Conservation (phyloP, 53 echinoderm and acorn worm genomes). For the Hippasteria phrygiana region DNA sequence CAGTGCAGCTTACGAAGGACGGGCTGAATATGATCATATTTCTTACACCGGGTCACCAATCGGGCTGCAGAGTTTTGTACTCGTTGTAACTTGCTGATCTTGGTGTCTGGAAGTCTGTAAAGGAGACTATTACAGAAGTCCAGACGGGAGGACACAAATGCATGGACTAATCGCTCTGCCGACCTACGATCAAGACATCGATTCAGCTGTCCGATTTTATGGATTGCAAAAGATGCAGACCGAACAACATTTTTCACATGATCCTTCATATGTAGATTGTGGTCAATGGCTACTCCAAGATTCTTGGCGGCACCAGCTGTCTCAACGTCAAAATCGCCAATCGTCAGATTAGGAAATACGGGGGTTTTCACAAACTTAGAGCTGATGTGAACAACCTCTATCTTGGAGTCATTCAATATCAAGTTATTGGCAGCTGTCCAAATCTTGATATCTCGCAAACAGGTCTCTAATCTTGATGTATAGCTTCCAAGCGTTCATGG, state of each 20-base stretch:
- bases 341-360: background rate
- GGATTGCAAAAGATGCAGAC: slow-evolving; percentile 29
- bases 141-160: too few relatives aligned
- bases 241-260: slow-evolving; percentile 18
- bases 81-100: background rate
- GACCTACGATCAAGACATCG: too few relatives aligned
- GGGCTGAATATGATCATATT: slow-evolving; percentile 23
- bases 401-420: slow-evolving; percentile 49
- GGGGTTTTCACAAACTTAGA: slow-evolving; percentile 41
- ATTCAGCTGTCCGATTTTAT: too few relatives aligned
- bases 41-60: slow-evolving; percentile 9
- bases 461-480: slow-evolving; percentile 22
- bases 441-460: slow-evolving; percentile 40
- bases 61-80: slow-evolving; percentile 28
- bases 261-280: slow-evolving; percentile 12
- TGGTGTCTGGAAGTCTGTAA: background rate
- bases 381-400: slow-evolving; percentile 43
- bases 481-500: background rate
- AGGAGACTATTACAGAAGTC: slow-evolving; percentile 44
- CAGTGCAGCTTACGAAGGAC: slow-evolving; percentile 48
- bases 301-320: slow-evolving; percentile 11
- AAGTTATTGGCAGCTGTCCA: slow-evolving; percentile 56
- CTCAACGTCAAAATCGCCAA: slow-evolving; percentile 29
- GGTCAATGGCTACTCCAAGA: slow-evolving; percentile 34
- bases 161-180: too few relatives aligned